Evolutionary conservation across 2,888 invertebrate species (phyloP), one percentile per base, ranked within the genome.

Genomic region (Sinohyriopsis cumingii): DNA sequence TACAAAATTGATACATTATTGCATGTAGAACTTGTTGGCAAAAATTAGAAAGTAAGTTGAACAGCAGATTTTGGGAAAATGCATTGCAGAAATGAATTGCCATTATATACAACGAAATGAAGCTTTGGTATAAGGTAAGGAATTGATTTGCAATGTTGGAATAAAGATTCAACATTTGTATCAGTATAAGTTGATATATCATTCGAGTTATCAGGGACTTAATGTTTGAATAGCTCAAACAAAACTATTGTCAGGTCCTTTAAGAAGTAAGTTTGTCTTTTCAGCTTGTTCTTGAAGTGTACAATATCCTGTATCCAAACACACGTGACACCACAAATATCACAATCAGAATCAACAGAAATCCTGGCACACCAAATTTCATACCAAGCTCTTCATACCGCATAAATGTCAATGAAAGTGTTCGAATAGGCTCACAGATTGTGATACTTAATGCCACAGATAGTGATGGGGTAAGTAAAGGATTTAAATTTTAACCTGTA

Each of bases 391-490:
- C 67, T 24, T 33, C 55, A 19, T 79, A 76, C 68, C n/a, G 20
- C 6, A 71, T 71, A 0, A 67, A 55, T 3, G 76, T 86, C 45
- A 76, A 79, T 54, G 86, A 87, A 64, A 79, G 75, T 55, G 76
- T 72, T 25, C 71, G 75, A 18, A 65, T 82, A 9, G 87, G 85
- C 12, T 75, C 75, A n/a, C 63, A 76, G 33, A 71, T 88, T n/a
- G 71, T 82, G 19, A 19, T 78, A 18, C 79, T 88, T 2, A 79
- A 74, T 65, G 88, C 88, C 9, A 80, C 77, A 7, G 88, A 88
- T 69, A 28, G 61, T 68, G 88, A 88, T 78, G 73, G 77, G 65
- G 87, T 88, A 71, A 75, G 83, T 72, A 61, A 55, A 24, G 0
- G 45, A 45, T 12, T 45, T 45, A 15, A 45, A 15, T 45, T 45